Conservation (phyloP, 2,888 invertebrate genomes). For the Microplitis deprimator region DNA sequence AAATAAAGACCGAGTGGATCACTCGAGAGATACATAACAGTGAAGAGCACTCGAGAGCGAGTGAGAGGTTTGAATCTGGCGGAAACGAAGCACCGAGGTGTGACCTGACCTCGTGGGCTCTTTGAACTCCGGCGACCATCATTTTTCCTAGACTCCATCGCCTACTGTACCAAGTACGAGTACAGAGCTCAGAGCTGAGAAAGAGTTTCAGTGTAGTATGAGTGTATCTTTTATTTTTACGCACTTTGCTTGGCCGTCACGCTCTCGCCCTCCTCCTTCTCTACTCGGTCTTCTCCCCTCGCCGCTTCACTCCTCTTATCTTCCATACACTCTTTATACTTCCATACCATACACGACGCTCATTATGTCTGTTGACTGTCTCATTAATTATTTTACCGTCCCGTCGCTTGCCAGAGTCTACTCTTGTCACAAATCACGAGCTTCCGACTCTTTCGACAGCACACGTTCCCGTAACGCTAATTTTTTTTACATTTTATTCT, state of each 20-base stretch:
- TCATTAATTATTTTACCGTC: constrained; percentile 52
- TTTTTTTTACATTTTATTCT: not conserved
- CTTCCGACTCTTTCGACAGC: constrained; percentile 38
- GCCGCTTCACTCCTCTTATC: constrained; percentile 7
- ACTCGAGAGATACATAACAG: not conserved
- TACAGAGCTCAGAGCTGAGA: not conserved
- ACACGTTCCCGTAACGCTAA: constrained; percentile 21
- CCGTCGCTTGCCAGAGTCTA: constrained; percentile 32
- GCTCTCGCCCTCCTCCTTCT: not conserved
- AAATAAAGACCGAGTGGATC: constrained; percentile 29
- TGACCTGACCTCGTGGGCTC: constrained; percentile 28
- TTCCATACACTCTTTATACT: no score
- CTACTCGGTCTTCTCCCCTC: not conserved
- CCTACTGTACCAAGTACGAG: no score
- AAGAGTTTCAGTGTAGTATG: not conserved
- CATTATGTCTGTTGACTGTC: constrained; percentile 48
- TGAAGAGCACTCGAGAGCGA: constrained; percentile 4
- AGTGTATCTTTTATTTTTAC: constrained; percentile 29
- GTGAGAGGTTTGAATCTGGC: not conserved
- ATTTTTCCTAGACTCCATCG: constrained; percentile 15
- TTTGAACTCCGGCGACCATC: constrained; percentile 32
- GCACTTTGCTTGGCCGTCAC: constrained; percentile 17
- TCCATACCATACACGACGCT: constrained; percentile 40
- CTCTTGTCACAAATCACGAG: constrained; percentile 41
- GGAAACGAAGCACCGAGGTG: constrained; percentile 32